These are phyloP conservation scores for Channa argus DNA, from an alignment of 2,113 vertebrate genomes.

Conservation along the genomic window DNA sequence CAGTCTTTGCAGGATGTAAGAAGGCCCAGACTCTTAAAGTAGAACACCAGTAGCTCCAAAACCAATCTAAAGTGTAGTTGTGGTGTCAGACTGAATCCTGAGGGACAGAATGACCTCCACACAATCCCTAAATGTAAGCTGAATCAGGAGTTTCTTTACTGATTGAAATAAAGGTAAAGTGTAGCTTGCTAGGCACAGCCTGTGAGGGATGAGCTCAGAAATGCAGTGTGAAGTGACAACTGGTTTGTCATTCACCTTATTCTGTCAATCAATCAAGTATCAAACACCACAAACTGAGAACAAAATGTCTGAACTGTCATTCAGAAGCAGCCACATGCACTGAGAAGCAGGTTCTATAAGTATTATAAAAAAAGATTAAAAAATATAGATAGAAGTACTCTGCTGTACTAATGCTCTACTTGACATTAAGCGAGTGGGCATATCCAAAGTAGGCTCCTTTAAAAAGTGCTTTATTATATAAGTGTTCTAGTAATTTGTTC, in stretches of 20 bases:
- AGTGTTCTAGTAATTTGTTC: too few relatives aligned
- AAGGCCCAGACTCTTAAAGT: too few relatives aligned
- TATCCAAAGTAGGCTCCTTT: too few relatives aligned
- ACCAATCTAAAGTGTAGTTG: too few relatives aligned
- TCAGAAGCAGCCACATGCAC: background rate
- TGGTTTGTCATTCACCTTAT: slow-evolving; percentile 13
- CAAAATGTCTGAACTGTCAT: background rate
- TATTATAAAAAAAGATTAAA: too few relatives aligned
- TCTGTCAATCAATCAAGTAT: slow-evolving; percentile 30
- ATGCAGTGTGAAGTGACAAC: background rate
- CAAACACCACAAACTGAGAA: background rate
- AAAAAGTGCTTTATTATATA: too few relatives aligned
- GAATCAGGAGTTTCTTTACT: background rate
- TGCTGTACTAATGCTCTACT: too few relatives aligned
- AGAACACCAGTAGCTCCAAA: too few relatives aligned
- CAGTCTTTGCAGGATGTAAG: too few relatives aligned
- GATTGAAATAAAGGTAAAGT: background rate
- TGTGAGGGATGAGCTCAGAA: background rate
- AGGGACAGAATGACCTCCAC: background rate
- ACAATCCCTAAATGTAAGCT: background rate
- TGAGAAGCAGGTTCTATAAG: background rate
- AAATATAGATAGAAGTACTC: too few relatives aligned
- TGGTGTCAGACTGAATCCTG: background rate
- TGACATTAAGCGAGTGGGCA: too few relatives aligned
- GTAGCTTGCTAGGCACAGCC: background rate